Evolutionary conservation across 2,113 vertebrate species (phyloP).

Genomic region (Pedetes capensis): DNA sequence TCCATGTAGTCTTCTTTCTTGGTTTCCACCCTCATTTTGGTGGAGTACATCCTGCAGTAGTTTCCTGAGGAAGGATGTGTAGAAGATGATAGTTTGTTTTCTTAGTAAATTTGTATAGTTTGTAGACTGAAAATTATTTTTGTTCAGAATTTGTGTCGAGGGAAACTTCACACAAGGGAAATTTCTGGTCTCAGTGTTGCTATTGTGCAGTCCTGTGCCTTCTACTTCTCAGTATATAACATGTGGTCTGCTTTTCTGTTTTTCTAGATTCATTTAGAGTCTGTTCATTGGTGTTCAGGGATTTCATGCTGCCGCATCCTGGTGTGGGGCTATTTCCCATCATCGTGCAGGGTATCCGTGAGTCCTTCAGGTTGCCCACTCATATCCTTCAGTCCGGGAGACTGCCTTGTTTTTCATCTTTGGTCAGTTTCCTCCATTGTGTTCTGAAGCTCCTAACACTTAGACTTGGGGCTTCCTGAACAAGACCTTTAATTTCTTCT

Average conservation of each 20-base stretch:
- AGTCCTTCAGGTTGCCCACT: neutral
- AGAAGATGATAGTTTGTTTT: neutral
- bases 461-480: neutral
- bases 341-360: accelerated
- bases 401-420: accelerated
- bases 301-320: no score
- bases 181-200: neutral
- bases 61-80: neutral
- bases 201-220: neutral
- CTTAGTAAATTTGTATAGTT: neutral
- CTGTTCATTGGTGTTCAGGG: neutral
- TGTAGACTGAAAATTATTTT: neutral
- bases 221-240: accelerated
- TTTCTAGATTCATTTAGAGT: neutral
- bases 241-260: neutral
- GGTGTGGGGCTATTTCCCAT: neutral
- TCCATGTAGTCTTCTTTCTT: neutral
- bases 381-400: neutral
- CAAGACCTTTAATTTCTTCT: neutral
- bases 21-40: neutral
- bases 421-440: neutral
- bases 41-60: neutral
- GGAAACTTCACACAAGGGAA: neutral
- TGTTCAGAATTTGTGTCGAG: neutral
- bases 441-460: neutral